A percentile compares a stretch with the other conserved stretches of the same genome.
These are phyloP conservation scores for Intoshia linei DNA, from an alignment of 1,140 invertebrate species.

Conservation along the genomic window DNA sequence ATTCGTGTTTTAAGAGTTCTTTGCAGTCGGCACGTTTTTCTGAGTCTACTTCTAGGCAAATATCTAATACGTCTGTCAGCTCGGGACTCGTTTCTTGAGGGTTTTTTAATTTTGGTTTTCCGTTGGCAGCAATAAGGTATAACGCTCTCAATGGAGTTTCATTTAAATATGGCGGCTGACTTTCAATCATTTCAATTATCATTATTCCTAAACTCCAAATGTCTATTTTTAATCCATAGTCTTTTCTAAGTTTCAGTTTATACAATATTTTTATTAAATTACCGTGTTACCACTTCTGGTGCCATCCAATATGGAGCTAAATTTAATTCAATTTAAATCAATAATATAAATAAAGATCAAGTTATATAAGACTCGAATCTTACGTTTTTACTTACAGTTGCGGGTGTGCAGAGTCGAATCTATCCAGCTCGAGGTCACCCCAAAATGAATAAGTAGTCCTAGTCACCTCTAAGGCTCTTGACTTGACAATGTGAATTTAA, in stretches of 20 bases:
- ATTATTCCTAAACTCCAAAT: slow-evolving; percentile 12
- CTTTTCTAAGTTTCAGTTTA: slow-evolving; percentile 4
- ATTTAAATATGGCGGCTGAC: slow-evolving; percentile 12
- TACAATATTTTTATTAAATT: background rate
- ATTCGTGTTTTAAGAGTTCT: slow-evolving; percentile 54
- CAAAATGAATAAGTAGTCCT: too few species aligned
- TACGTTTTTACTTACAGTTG: too few species aligned
- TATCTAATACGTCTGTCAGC: slow-evolving; percentile 37
- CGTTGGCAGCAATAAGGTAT: slow-evolving; percentile 10
- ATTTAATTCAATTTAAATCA: too few species aligned
- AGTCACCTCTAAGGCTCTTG: too few species aligned
- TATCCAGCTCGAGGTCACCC: too few species aligned
- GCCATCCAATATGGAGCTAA: slow-evolving; percentile 13
- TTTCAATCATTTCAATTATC: slow-evolving; percentile 13
- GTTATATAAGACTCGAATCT: too few species aligned
- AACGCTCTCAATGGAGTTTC: slow-evolving; percentile 10
- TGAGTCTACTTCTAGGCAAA: slow-evolving; percentile 56
- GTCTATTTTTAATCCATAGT: slow-evolving; percentile 10
- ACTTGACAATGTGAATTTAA: too few species aligned
- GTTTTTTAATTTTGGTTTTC: slow-evolving; percentile 8
- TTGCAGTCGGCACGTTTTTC: slow-evolving; percentile 48
- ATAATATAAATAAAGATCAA: too few species aligned
- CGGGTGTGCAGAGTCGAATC: too few species aligned
- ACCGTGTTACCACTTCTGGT: slow-evolving; percentile 11
- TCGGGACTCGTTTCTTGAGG: slow-evolving; percentile 3